Base-by-base conservation (phyloP, 1,140 invertebrate genomes). In the Drosophila setifemur region DNA sequence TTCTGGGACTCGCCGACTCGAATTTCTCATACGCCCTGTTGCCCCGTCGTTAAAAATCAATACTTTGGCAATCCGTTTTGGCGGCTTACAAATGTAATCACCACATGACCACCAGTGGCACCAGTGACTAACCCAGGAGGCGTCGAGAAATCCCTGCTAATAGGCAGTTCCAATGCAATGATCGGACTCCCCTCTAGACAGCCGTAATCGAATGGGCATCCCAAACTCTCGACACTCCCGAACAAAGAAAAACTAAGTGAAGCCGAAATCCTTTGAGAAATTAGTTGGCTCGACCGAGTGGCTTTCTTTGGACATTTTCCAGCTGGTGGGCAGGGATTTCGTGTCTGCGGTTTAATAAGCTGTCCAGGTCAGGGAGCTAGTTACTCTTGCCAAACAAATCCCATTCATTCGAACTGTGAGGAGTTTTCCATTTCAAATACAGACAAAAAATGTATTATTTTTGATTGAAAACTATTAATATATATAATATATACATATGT, bases 191-290 rank as follows among this genome's bases (percentile, higher is more conserved):
- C 16, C 37, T 28, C 33, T 28, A 33, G 21, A 54, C 16, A 39
- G 42, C 28, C 33, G 26, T 28, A 45, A 73, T 55, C 54, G 55
- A 68, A 49, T 52, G 40, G 26, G 11, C 50, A 64, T 35, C 33
- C 35, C 28, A 43, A 28, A 44, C n/a, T 29, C 25, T 12, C 14
- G 33, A 31, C 53, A 54, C 43, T 44, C 39, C 40, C 64, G 26
- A 58, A 76, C 47, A 72, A 73, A 67, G 60, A 19, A 37, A 49
- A 69, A 73, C 45, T 57, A 61, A 78, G 79, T 57, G 50, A 55
- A 37, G 42, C 35, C 39, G 14, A 76, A 85, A 85, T 85, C 81
- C 81, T 81, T 85, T 86, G 75, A 86, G 75, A 85, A 85, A 85
- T 81, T 81, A 74, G 53, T 42, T 45, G 40, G n/a, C 43, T 39